Evolutionary conservation across 2,888 invertebrate genomes (phyloP), one percentile per base, ranked within the genome.

Genomic region (Ypsolopha sequella): DNA sequence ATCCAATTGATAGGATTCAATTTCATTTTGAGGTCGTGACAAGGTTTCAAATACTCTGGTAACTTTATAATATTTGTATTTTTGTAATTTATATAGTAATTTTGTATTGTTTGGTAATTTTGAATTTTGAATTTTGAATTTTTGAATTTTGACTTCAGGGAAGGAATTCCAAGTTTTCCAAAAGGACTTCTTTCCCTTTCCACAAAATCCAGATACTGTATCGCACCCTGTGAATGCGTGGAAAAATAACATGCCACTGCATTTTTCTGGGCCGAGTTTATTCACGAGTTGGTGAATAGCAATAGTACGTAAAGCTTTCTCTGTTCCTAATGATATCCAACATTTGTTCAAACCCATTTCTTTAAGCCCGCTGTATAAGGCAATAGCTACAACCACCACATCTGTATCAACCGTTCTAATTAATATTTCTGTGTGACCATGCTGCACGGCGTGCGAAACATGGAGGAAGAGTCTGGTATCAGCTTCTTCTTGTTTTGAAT

Each of bases 191-290:
- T 24, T 24, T 24, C 24, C 24, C 24, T 54, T 54, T 50, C 52
- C 52, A 54, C 52, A 45, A 47, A 52, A 54, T 50, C 52, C 54
- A 43, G 52, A 52, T 41, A 54, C 54, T 44, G 51, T 54, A 43
- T 54, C 52, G 33, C 54, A 50, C 34, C 52, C 54, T 54, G 54
- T 54, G 35, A 53, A 53, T 51, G 41, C 48, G 41, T 51, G 51
- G 41, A 51, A 53, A 36, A 51, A 52, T 47, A 50, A 48, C 11
- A 54, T 52, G 51, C 48, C 52, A 39, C 52, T 52, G 52, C 52
- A 52, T 52, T 36, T 50, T n/a, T 54, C 52, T 52, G 52, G 48
- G 35, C 54, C 54, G 38, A 52, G 52, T 41, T 36, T 48, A 48
- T 52, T 50, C 48, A 52, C 52, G 48, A 54, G 52, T 52, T 54